Conservation (phyloP, 2,888 invertebrate species). For the Amphipyra berbera region DNA sequence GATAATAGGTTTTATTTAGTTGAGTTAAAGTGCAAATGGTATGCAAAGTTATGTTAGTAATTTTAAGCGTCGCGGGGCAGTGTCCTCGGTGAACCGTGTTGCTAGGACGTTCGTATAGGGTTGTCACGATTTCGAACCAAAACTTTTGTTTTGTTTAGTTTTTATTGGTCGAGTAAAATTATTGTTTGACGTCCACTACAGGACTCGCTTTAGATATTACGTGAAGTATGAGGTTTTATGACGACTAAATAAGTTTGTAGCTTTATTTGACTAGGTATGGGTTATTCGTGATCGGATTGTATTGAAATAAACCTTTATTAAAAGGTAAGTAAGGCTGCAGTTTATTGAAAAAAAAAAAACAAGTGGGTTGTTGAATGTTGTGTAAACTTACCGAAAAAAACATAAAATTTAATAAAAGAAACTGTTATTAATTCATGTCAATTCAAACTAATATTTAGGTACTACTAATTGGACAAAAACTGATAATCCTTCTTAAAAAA, state of each 20-base stretch:
- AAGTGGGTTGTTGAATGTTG: too few relatives aligned
- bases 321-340: neutral
- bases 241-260: slow-evolving; percentile 31
- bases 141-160: slow-evolving; percentile 66
- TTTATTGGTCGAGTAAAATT: slow-evolving; percentile 58
- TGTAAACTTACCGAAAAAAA: too few relatives aligned
- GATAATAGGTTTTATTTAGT: slow-evolving; percentile 47
- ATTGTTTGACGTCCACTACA: slow-evolving; percentile 54
- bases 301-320: neutral
- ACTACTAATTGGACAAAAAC: too few relatives aligned
- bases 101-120: slow-evolving; percentile 81
- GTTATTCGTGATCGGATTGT: slow-evolving; percentile 6
- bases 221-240: slow-evolving; percentile 47
- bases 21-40: slow-evolving; percentile 51
- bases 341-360: too few relatives aligned
- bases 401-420: too few relatives aligned
- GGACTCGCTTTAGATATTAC: slow-evolving; percentile 40
- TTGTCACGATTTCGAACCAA: slow-evolving; percentile 80
- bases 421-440: too few relatives aligned
- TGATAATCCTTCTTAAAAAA: too few relatives aligned
- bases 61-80: slow-evolving; percentile 76
- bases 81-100: slow-evolving; percentile 83
- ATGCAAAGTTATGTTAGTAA: slow-evolving; percentile 53
- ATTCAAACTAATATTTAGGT: too few relatives aligned
- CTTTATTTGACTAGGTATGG: slow-evolving; percentile 32